phyloP scores from a whole-genome alignment of 1,140 invertebrate species.

The Bemisia tabaci region DNA sequence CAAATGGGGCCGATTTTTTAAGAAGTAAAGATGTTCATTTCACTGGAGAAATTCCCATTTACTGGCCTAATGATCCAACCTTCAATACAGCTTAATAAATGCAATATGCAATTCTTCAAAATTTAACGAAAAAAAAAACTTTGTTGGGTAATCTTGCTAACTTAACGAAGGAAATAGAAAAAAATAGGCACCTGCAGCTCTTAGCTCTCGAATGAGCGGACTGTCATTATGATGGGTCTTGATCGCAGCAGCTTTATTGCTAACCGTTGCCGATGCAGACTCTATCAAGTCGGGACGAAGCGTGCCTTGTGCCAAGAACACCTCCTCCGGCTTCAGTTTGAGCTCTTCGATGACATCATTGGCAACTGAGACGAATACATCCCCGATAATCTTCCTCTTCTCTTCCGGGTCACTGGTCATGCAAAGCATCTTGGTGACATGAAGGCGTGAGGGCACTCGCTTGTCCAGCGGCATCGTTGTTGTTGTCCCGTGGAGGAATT shows the following conservation, averaged over 20 bases:
- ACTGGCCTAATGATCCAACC: too few species aligned
- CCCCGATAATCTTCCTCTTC: constrained; percentile 96
- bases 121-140: too few species aligned
- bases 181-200: too few species aligned
- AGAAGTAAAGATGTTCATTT: too few species aligned
- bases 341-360: constrained; percentile 69
- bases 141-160: too few species aligned
- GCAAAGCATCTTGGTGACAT: constrained; percentile 55
- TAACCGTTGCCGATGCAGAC: constrained; percentile 79
- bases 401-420: constrained; percentile 84
- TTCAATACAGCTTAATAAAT: too few species aligned
- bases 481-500: constrained; percentile 64
- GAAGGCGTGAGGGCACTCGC: not conserved
- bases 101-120: too few species aligned
- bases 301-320: constrained; percentile 79
- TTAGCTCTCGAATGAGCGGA: constrained; percentile 77
- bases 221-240: constrained; percentile 99
- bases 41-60: too few species aligned
- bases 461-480: constrained; percentile 23
- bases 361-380: constrained; percentile 86
- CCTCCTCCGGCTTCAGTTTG: constrained; percentile 71
- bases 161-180: too few species aligned
- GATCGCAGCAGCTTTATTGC: constrained; percentile 79
- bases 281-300: constrained; percentile 96
- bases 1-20: too few species aligned